A percentile compares a stretch with the other conserved stretches of the same genome.
Conservation (phyloP, 2,113 vertebrate species). For the Scomber scombrus region DNA sequence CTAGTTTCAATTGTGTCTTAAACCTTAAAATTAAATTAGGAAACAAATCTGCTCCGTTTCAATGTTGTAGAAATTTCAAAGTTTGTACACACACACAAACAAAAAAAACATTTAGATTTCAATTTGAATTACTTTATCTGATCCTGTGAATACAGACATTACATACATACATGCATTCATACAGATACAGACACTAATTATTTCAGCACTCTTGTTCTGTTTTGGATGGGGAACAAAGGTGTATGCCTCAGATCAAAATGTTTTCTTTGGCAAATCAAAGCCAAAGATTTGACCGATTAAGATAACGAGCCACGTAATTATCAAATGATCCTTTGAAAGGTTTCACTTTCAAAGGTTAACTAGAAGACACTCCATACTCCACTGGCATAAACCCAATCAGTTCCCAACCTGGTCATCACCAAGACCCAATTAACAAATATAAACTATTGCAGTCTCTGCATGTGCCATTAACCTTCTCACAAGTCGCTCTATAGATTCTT, state of each 20-base stretch:
- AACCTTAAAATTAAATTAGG: too few relatives aligned
- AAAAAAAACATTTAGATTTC: too few relatives aligned
- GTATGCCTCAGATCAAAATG: conserved; percentile 30
- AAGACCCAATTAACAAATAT: neutral
- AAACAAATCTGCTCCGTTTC: neutral
- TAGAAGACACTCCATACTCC: conserved; percentile 5
- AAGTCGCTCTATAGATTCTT: neutral
- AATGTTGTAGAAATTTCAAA: too few relatives aligned
- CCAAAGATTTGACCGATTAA: conserved; percentile 42
- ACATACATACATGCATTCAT: too few relatives aligned
- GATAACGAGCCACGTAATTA: conserved; percentile 46
- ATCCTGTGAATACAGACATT: too few relatives aligned
- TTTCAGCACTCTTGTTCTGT: neutral
- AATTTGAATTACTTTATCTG: neutral
- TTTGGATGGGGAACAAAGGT: neutral
- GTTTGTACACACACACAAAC: neutral
- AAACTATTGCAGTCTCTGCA: neutral
- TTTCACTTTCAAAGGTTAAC: conserved; percentile 27
- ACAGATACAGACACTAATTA: neutral
- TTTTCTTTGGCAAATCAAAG: conserved; percentile 42
- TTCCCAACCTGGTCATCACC: conserved; percentile 22
- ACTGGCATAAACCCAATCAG: conserved; percentile 22
- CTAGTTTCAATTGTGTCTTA: too few relatives aligned
- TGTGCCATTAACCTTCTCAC: conserved; percentile 27
- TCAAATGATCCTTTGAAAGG: conserved; percentile 38